These are phyloP conservation scores for Panagrolaimus sp. DNA, from an alignment of 1,140 invertebrate genomes.

Conservation along the genomic window DNA sequence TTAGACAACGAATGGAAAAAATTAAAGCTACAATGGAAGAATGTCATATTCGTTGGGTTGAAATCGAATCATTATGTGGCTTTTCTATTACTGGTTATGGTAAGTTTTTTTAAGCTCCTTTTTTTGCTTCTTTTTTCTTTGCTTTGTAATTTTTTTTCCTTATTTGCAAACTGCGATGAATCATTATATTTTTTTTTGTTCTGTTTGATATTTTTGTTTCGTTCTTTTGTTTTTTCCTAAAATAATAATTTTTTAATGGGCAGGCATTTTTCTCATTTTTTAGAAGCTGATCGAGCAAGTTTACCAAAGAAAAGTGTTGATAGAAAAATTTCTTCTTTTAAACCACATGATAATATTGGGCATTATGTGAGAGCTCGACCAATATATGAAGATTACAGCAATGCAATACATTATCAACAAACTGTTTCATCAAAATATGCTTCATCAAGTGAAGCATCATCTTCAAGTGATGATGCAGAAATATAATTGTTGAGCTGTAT, in stretches of 20 bases:
- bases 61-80: conserved; percentile 52
- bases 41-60: conserved; percentile 47
- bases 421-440: no score
- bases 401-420: no score
- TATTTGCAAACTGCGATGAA: not conserved
- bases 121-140: conserved; percentile 9
- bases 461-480: no score
- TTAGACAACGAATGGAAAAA: conserved; percentile 54
- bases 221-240: no score
- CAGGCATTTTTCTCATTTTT: conserved; percentile 7
- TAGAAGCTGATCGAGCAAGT: not conserved
- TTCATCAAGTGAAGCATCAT: no score
- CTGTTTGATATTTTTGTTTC: no score
- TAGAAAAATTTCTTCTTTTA: no score
- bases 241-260: not conserved
- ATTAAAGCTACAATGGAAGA: conserved; percentile 50
- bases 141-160: conserved; percentile 5
- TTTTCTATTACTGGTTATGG: conserved; percentile 49
- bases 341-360: no score
- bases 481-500: no score
- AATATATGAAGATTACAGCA: no score
- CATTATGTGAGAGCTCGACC: no score
- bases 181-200: not conserved
- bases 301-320: no score
- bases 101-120: conserved; percentile 21